Evolutionary conservation across 2,113 vertebrate species (phyloP), one percentile per base, ranked within the genome.

Genomic region (Eleginops maclovinus): DNA sequence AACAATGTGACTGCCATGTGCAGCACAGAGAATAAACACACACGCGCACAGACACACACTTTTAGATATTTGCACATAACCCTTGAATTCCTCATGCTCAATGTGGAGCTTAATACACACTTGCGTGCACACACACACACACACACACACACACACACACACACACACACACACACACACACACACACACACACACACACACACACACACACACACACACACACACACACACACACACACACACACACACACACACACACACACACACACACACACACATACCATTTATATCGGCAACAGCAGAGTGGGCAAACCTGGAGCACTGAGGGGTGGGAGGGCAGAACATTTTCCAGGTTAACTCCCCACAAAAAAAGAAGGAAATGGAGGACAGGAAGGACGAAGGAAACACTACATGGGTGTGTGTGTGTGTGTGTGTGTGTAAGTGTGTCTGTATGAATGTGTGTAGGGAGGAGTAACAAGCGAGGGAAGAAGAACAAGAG

Each of bases 1-100:
- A 71, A 78, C 72, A 80, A 85, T 86, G 85, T 77, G 79, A 73
- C 81, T 80, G 77, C 68, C 77, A 83, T 81, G 74, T 84, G 69
- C 54, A 89, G 71, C 69, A 51, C 79, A 82, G 56, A 85, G 12
- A 70, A 85, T 10, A 67, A 55, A 80, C 70, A 66, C 17, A 44
- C 13, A 41, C 22, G 36, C 77, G 61, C 77, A 60, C 63, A 75
- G 54, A 60, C 15, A 26, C n/a, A 54, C 14, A 62, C 66, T 68
- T 28, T 41, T 15, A 6, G 16, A 71, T 53, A 36, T 36, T 36
- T 36, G 31, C 31, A 19, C 77, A 82, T n/a, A 64, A 72, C 41
- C 43, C 40, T 70, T 55, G 50, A 73, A 82, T 55, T 66, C 67
- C 72, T 63, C 40, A 53, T 61, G 41, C 31, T 62, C 56, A 28